Percentiles rank a stretch among this genome's conserved stretches.
These are phyloP conservation scores for Lasius fuliginosus DNA, from an alignment of 2,888 invertebrate genomes.

Conservation along the genomic window DNA sequence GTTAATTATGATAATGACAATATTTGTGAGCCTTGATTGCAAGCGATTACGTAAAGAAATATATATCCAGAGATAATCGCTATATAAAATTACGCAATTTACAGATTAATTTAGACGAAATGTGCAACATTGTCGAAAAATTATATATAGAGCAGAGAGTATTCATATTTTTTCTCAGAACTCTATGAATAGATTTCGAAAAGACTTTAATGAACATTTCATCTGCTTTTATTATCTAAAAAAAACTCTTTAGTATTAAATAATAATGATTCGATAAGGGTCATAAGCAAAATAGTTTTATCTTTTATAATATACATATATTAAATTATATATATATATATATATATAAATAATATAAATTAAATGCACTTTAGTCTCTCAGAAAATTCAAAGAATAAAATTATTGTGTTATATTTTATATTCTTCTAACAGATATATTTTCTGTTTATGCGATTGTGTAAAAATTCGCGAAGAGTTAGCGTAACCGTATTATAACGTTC, in stretches of 20 bases:
- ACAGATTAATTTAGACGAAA: not conserved
- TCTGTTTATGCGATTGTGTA: not conserved
- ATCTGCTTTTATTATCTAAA: not conserved
- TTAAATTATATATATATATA: not conserved
- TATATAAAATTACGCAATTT: constrained; percentile 34
- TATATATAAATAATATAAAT: not conserved
- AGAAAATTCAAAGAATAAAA: not conserved
- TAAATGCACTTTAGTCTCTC: too few species aligned
- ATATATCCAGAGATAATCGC: not conserved
- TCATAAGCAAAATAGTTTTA: too few species aligned
- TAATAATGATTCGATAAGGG: not conserved
- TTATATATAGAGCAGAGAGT: not conserved
- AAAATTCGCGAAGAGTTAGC: not conserved
- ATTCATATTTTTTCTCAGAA: not conserved
- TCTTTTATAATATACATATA: too few species aligned
- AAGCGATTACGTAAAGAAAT: constrained; percentile 13
- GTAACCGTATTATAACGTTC: not conserved
- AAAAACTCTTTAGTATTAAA: not conserved
- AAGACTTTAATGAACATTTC: not conserved
- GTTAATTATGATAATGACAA: constrained; percentile 14
- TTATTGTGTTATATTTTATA: not conserved
- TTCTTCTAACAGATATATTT: not conserved
- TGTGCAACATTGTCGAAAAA: not conserved
- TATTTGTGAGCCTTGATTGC: not conserved
- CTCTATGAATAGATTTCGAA: not conserved